Conservation (phyloP, 2,113 vertebrate genomes). For the Noctilio leporinus region DNA sequence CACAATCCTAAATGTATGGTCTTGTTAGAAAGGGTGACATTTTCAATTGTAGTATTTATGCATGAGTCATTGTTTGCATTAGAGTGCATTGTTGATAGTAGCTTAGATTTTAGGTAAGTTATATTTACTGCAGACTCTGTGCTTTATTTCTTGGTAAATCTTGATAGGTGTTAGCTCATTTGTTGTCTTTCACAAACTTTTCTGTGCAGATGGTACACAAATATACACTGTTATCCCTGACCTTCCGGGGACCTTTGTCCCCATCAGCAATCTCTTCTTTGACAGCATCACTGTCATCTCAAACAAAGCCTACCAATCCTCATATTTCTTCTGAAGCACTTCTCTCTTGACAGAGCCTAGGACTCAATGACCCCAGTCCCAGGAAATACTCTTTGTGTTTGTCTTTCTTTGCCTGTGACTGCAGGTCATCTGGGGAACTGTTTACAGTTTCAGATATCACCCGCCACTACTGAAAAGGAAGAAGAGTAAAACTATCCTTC, state of each 20-base stretch:
- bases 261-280: conserved; percentile 17
- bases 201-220: neutral
- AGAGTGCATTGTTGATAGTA: neutral
- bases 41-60: conserved; percentile 22
- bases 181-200: conserved; percentile 6
- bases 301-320: neutral
- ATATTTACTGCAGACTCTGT: neutral
- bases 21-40: conserved; percentile 29
- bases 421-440: conserved; percentile 7
- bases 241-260: conserved; percentile 13
- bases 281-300: conserved; percentile 22
- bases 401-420: conserved; percentile 40
- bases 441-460: conserved; percentile 41
- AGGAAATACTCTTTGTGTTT: conserved; percentile 43
- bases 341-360: conserved; percentile 37
- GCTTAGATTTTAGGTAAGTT: neutral
- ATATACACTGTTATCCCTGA: conserved; percentile 40
- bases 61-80: neutral
- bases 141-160: neutral
- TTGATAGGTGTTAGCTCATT: neutral
- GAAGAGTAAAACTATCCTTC: conserved; percentile 1
- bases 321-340: conserved; percentile 23
- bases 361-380: neutral
- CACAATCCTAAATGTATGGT: neutral
- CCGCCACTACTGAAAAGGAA: conserved; percentile 1